Base-by-base conservation (phyloP, 1,140 invertebrate species). In the Drosophila ananassae region DNA sequence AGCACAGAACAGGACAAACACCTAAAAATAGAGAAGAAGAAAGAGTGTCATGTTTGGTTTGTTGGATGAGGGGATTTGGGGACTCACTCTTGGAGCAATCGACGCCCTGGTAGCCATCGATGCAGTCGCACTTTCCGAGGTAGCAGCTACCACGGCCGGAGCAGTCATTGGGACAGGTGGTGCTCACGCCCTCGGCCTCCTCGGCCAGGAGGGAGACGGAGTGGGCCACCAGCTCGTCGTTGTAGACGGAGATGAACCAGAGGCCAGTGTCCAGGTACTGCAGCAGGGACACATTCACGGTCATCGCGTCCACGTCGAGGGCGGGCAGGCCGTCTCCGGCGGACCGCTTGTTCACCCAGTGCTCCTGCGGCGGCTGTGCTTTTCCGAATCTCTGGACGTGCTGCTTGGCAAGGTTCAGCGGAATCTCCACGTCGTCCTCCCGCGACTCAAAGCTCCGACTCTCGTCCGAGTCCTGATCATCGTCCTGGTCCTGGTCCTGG, bases 1-100 rank as follows among this genome's bases (percentile, higher is more conserved):
- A 98, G 93, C 99, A 99, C 55, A 99, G 93, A 2, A 99, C 97
- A 32, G 98, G 99, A 93, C 99, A 99, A n/a, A 98, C 95, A 93
- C 97, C 94, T 95, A 85, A 63, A 55, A 12, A 46, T 21, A 46
- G n/a, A 57, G 51, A n/a, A 25, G 56, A 12, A 24, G 22, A 47
- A 46, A 21, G 25, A 37, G 46, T 52, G 17, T 9, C 24, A 6
- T 41, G 10, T 3, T 41, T 41, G 13, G 12, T 17, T 13, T 13
- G 9, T 32, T 32, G 32, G 32, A 32, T 9, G 7, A 10, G 12
- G n/a, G 3, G 3, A n/a, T 41, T n/a, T 21, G 22, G 48, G 53
- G 39, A 94, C 96, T 95, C 93, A 98, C 97, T 97, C 92, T 97
- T 96, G n/a, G 97, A 96, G 92, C 97, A 99, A 90, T 97, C 96